phyloP scores from a whole-genome alignment of 2,888 invertebrate species.

The Ephialtes manifestator region DNA sequence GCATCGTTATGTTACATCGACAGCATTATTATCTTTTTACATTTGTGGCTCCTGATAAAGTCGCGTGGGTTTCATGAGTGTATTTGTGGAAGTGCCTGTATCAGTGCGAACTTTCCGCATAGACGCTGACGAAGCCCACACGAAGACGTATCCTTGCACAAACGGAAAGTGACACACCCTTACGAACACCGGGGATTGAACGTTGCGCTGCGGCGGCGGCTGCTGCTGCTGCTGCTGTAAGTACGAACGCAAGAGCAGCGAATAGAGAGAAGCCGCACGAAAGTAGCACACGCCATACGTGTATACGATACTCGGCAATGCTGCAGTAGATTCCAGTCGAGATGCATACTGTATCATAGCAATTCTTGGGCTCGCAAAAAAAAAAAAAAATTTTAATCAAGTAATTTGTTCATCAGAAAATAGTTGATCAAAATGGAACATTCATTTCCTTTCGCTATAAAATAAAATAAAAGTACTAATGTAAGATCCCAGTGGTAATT shows the following conservation, averaged over 20 bases:
- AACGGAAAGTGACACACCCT: slow-evolving; percentile 69
- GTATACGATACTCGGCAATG: slow-evolving; percentile 32
- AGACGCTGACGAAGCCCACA: slow-evolving; percentile 45
- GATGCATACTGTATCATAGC: neutral
- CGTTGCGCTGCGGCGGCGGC: slow-evolving; percentile 32
- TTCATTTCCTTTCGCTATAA: neutral
- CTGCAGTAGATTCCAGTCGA: slow-evolving; percentile 22
- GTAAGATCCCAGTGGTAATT: neutral
- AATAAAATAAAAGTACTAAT: neutral
- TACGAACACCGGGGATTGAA: slow-evolving; percentile 53
- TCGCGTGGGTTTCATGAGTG: slow-evolving; percentile 26
- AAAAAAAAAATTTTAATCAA: neutral
- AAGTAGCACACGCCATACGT: slow-evolving; percentile 66
- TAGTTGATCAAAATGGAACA: neutral
- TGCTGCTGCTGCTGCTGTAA: slow-evolving; percentile 12
- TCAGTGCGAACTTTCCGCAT: slow-evolving; percentile 28
- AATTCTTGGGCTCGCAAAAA: neutral
- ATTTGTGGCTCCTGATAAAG: neutral
- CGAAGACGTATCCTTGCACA: slow-evolving; percentile 56
- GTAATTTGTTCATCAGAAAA: neutral
- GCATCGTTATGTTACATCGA: too few relatives aligned
- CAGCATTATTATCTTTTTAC: slow-evolving; percentile 7
- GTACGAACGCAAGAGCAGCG: slow-evolving; percentile 34
- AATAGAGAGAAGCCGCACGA: slow-evolving; percentile 48
- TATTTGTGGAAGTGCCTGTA: neutral